Percentiles rank a stretch among this genome's conserved stretches.
Evolutionary conservation across 1,140 invertebrate species (phyloP).

Genomic region (Geopemphigus sp.): DNA sequence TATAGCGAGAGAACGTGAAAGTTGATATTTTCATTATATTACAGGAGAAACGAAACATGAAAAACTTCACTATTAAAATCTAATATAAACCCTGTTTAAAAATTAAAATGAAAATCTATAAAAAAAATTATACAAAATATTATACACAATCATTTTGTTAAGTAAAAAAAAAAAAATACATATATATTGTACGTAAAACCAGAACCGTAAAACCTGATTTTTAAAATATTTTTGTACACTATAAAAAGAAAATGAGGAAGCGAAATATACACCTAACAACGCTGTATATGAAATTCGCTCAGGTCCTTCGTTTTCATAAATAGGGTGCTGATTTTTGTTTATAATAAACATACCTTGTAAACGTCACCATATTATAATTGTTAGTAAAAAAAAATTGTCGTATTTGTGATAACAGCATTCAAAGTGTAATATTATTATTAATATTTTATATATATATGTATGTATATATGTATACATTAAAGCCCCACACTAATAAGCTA

Average conservation of each 20-base stretch:
- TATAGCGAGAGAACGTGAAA: slow-evolving; percentile 1
- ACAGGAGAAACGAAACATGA: slow-evolving; percentile 44
- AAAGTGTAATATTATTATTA: slow-evolving; percentile 44
- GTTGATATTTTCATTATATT: slow-evolving; percentile 21
- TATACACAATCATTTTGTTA: slow-evolving; percentile 46
- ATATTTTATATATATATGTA: no score
- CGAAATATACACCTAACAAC: slow-evolving; percentile 29
- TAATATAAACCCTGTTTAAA: slow-evolving; percentile 49
- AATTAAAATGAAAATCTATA: slow-evolving; percentile 43
- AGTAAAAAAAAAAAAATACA: slow-evolving; percentile 32
- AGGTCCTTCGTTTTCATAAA: not conserved
- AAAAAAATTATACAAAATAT: slow-evolving; percentile 47
- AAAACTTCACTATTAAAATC: slow-evolving; percentile 48
- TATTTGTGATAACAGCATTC: slow-evolving; percentile 35
- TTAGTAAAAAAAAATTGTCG: slow-evolving; percentile 30
- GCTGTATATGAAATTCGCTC: slow-evolving; percentile 40
- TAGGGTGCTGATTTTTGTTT: slow-evolving; percentile 29
- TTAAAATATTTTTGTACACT: slow-evolving; percentile 39
- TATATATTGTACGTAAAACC: not conserved
- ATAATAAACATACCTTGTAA: slow-evolving; percentile 48
- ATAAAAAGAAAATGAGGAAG: slow-evolving; percentile 13
- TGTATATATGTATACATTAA: slow-evolving; percentile 22
- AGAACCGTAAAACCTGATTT: not conserved
- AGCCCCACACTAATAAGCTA: slow-evolving; percentile 46
- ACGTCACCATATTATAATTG: slow-evolving; percentile 40